Evolutionary conservation across 2,113 vertebrate species (phyloP).

Genomic region (Rhinolophus ferrumequinum): DNA sequence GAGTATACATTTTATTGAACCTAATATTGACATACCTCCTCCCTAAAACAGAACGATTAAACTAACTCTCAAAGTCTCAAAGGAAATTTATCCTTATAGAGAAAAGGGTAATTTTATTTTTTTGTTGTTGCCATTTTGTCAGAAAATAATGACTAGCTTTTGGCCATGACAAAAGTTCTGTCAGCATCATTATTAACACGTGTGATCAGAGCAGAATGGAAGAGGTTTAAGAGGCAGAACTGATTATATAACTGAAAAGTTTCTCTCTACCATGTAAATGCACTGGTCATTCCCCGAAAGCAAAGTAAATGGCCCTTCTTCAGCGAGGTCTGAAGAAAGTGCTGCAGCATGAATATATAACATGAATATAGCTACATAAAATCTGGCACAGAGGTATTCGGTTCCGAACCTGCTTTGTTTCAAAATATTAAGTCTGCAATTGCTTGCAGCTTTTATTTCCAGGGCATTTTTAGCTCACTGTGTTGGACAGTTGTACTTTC

Average conservation of each 20-base stretch:
- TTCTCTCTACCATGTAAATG: constrained; percentile 16
- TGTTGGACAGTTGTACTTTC: constrained; percentile 36
- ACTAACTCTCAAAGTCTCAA: constrained; percentile 26
- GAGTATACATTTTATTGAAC: background rate
- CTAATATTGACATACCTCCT: background rate
- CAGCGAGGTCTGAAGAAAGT: rapidly evolving
- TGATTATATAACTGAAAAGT: background rate
- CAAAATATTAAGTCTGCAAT: background rate
- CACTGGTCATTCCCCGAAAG: background rate
- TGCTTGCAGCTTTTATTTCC: background rate
- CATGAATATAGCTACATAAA: background rate
- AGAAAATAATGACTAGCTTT: constrained; percentile 39
- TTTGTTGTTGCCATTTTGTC: background rate
- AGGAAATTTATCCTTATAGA: background rate
- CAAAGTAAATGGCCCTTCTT: constrained; percentile 26
- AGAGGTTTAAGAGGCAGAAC: background rate
- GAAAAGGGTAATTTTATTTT: background rate
- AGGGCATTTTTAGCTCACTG: background rate
- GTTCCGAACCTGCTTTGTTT: constrained; percentile 51
- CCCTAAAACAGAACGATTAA: background rate
- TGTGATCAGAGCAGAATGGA: background rate
- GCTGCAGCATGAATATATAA: background rate
- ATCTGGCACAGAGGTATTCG: background rate
- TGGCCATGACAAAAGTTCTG: background rate
- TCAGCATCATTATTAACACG: background rate